Evolutionary conservation across 2,113 vertebrate species (phyloP), one percentile per base, ranked within the genome.

Genomic region (Perca fluviatilis): DNA sequence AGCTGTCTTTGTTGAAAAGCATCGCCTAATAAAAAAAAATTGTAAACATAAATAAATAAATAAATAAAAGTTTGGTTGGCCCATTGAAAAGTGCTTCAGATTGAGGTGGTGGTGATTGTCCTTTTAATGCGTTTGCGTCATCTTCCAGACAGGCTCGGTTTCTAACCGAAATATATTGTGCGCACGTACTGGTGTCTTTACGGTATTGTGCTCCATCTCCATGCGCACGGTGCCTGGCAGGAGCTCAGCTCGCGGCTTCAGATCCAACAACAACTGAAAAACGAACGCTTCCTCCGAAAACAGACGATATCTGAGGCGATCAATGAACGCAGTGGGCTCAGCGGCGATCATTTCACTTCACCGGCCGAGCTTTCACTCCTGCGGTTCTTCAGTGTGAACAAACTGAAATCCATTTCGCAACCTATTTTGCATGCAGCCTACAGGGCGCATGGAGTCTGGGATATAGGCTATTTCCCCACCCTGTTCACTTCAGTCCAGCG

Each of bases 191-290:
- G 4, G 2, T 0, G 66, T 0, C 54, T 43, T 88, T 91, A 93
- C 91, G 92, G 89, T 74, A 80, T 0, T 75, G 40, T 30, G 67
- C 75, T 58, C 80, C 71, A 70, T 80, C 77, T 51, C 67, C 67
- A 18, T 87, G 86, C 85, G 78, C 80, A 72, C 74, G 25, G 86
- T 65, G 81, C 36, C 85, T 88, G 82, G 60, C 82, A 64, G 82
- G 23, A 81, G 65, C 82, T 33, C 79, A 23, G 85, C 16, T 25
- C 74, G n/a, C 88, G 15, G 79, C 79, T 16, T 60, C 74, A 71
- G 66, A 74, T 46, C 58, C 82, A 68, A 49, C 84, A 68, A 49
- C 84, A 74, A 54, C 82, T 30, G 80, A 57, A 30, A 76, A 77
- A 50, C 13, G 7, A 64, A 30, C 15, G 25, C 30, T 27, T 12